Conservation (phyloP, 2,888 invertebrate species). For the Lordiphosa andalusiaca region DNA sequence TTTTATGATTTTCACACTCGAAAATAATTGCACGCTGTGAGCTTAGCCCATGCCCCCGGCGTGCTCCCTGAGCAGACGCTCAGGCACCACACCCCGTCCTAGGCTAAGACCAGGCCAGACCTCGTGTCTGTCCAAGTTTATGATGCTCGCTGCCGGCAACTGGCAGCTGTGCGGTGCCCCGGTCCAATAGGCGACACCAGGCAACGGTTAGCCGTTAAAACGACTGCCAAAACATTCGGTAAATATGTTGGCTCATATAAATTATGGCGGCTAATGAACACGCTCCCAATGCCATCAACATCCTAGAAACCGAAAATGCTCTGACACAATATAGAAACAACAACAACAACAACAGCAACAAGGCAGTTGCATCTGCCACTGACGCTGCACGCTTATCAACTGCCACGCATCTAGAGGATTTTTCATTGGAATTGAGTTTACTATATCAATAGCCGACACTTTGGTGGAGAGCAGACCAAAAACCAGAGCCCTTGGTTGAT, state of each 20-base stretch:
- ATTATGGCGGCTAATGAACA: slow-evolving; percentile 73
- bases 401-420: slow-evolving; percentile 69
- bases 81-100: slow-evolving; percentile 64
- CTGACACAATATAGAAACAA: slow-evolving; percentile 50
- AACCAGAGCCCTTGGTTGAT: slow-evolving; percentile 38
- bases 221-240: slow-evolving; percentile 74
- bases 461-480: slow-evolving; percentile 27
- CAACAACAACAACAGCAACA: too few species aligned
- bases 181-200: slow-evolving; percentile 47
- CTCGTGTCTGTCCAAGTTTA: slow-evolving; percentile 31
- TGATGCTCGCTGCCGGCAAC: slow-evolving; percentile 34
- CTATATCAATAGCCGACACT: slow-evolving; percentile 67
- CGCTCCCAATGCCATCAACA: slow-evolving; percentile 49
- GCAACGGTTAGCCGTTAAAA: slow-evolving; percentile 56
- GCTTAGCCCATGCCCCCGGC: slow-evolving; percentile 47
- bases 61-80: slow-evolving; percentile 39
- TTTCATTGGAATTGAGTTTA: slow-evolving; percentile 71
- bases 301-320: slow-evolving; percentile 16
- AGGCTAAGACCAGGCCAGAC: slow-evolving; percentile 35
- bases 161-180: slow-evolving; percentile 49
- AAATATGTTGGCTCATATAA: slow-evolving; percentile 74
- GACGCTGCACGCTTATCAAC: slow-evolving; percentile 64
- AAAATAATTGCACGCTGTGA: slow-evolving; percentile 76
- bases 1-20: slow-evolving; percentile 77
- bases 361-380: slow-evolving; percentile 18